These are phyloP conservation scores for Zoanthus sansibaricus DNA, from an alignment of 92 coral and sea anemone species.

Conservation along the genomic window DNA sequence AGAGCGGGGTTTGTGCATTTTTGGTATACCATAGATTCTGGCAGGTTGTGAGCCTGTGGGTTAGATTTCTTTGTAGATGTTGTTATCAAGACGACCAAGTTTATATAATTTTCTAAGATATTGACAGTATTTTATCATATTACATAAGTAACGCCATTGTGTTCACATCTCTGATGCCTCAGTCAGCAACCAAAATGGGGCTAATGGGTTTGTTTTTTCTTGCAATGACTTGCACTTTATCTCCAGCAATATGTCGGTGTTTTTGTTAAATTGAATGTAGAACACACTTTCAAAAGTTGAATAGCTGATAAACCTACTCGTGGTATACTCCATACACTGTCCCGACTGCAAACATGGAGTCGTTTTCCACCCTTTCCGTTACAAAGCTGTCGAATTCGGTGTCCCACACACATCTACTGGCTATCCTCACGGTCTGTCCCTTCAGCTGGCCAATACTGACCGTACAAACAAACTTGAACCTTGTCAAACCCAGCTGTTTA, in stretches of 20 bases:
- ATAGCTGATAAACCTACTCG: slow-evolving; percentile 50
- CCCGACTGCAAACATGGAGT: slow-evolving; percentile 85
- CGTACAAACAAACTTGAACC: slow-evolving; percentile 88
- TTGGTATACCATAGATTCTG: too few species aligned
- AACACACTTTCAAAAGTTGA: neutral
- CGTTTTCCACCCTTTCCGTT: slow-evolving; percentile 80
- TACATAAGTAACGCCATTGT: too few species aligned
- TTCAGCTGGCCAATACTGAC: slow-evolving; percentile 88
- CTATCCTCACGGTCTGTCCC: slow-evolving; percentile 84
- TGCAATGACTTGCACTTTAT: too few species aligned
- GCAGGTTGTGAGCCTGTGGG: too few species aligned
- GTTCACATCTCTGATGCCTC: too few species aligned
- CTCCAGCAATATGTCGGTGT: neutral
- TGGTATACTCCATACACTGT: slow-evolving; percentile 88
- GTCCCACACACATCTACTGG: slow-evolving; percentile 96
- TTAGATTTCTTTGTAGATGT: too few species aligned
- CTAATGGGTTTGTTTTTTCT: too few species aligned
- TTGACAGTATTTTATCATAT: too few species aligned
- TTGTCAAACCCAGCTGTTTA: slow-evolving; percentile 74
- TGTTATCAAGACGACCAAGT: too few species aligned
- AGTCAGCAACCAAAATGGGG: too few species aligned
- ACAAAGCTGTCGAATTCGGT: slow-evolving; percentile 85
- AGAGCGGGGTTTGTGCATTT: too few species aligned
- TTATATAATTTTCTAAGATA: too few species aligned
- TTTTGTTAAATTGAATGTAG: neutral